Percentiles rank a stretch among this genome's conserved stretches.
Evolutionary conservation across 1,140 invertebrate genomes (phyloP).

Genomic region (Pseudoatta argentina): DNA sequence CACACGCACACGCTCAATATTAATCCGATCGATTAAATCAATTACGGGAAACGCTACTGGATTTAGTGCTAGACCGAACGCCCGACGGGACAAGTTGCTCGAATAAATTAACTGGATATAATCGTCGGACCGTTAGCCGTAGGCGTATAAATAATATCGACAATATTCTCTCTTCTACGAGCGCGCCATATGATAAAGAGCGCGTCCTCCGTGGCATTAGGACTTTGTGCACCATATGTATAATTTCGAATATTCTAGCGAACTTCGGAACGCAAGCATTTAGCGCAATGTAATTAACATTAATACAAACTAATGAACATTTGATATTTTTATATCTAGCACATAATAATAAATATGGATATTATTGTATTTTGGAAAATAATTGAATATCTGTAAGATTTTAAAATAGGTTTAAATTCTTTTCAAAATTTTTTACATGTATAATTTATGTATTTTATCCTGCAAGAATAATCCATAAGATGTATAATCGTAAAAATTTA

Average conservation of each 20-base stretch:
- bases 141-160: slow-evolving; percentile 60
- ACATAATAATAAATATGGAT: neutral
- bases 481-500: neutral
- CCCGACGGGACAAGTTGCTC: slow-evolving; percentile 60
- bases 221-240: slow-evolving; percentile 51
- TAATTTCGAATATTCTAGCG: slow-evolving; percentile 53
- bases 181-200: slow-evolving; percentile 31
- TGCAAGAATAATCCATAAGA: neutral
- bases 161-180: slow-evolving; percentile 54
- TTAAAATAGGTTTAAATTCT: neutral
- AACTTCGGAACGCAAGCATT: slow-evolving; percentile 1
- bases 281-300: slow-evolving; percentile 27
- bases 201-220: slow-evolving; percentile 25
- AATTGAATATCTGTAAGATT: neutral
- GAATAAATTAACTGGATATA: slow-evolving; percentile 68
- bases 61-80: slow-evolving; percentile 58
- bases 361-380: neutral
- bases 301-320: slow-evolving; percentile 16
- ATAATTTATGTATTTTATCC: neutral
- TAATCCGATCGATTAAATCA: slow-evolving; percentile 73
- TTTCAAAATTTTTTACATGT: neutral
- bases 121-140: slow-evolving; percentile 61
- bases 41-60: slow-evolving; percentile 68
- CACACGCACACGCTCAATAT: slow-evolving; percentile 62
- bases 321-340: neutral